phyloP scores from a whole-genome alignment of 1,140 invertebrate species.

The Carcinoscorpius rotundicauda region DNA sequence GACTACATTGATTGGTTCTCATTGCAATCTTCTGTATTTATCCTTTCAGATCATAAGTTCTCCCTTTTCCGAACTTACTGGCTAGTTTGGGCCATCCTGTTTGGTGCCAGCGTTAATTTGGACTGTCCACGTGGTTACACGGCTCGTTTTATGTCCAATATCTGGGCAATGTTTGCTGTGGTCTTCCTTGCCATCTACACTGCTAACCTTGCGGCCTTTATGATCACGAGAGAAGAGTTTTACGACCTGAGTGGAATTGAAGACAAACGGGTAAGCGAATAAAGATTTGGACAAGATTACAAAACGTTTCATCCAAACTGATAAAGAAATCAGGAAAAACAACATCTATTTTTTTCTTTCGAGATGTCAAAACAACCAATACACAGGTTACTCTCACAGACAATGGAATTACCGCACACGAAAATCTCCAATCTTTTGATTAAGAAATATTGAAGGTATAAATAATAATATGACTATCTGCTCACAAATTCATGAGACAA shows the following conservation, averaged over 20 bases:
- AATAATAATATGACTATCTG: no score
- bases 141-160: conserved; percentile 86
- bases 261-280: conserved; percentile 47
- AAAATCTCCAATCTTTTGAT: no score
- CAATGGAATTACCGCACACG: no score
- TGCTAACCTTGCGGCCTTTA: conserved; percentile 95
- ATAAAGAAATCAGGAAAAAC: no score
- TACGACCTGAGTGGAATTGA: conserved; percentile 87
- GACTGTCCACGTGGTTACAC: conserved; percentile 90
- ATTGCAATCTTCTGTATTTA: conserved; percentile 3
- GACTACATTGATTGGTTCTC: no score
- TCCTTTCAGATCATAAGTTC: conserved; percentile 52
- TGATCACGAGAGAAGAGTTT: conserved; percentile 97
- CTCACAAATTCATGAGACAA: no score
- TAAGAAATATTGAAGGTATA: no score
- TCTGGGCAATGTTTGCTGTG: conserved; percentile 96
- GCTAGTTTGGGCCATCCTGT: conserved; percentile 97
- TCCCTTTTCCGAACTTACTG: conserved; percentile 94
- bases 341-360: no score
- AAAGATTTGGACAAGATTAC: no score
- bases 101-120: conserved; percentile 91
- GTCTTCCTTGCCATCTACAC: conserved; percentile 88
- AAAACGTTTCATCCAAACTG: conserved; percentile 14
- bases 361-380: no score
- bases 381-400: no score